Conservation (phyloP, 92 coral and sea anemone genomes). For the Zoanthus gigantus region DNA sequence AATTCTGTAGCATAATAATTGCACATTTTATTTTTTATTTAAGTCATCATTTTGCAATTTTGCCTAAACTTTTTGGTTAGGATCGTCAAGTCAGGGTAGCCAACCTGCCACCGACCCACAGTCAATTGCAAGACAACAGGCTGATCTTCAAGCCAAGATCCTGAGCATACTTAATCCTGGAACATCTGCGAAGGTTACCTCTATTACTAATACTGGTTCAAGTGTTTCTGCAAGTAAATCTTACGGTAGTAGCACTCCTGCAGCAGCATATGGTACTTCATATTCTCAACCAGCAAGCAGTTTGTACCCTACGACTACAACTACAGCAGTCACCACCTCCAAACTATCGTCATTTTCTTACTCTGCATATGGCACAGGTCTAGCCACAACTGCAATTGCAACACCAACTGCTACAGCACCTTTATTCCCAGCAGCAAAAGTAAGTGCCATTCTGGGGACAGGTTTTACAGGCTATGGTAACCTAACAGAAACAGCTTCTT, state of each 20-base stretch:
- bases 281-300: conserved; percentile 27
- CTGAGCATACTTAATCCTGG: conserved; percentile 95
- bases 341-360: conserved; percentile 16
- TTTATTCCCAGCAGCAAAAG: conserved; percentile 63
- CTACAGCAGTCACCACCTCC: conserved; percentile 45
- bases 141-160: conserved; percentile 99
- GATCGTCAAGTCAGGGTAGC: conserved; percentile 64
- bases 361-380: conserved; percentile 13
- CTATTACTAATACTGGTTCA: conserved; percentile 6
- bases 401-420: conserved; percentile 58
- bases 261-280: conserved; percentile 14
- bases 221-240: not conserved
- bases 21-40: not conserved
- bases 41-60: conserved; percentile 33
- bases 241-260: not conserved
- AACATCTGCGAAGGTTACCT: conserved; percentile 48
- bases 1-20: no score
- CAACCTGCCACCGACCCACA: conserved; percentile 85
- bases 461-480: not conserved
- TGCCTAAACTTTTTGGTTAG: conserved; percentile 68
- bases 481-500: conserved; percentile 1
- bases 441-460: not conserved
- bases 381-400: conserved; percentile 43
- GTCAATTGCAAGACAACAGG: conserved; percentile 98
- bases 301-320: not conserved